Percentiles rank a stretch among this genome's conserved stretches.
These are phyloP conservation scores for Alosa sapidissima DNA, from an alignment of 2,797 vertebrate species.

Conservation along the genomic window DNA sequence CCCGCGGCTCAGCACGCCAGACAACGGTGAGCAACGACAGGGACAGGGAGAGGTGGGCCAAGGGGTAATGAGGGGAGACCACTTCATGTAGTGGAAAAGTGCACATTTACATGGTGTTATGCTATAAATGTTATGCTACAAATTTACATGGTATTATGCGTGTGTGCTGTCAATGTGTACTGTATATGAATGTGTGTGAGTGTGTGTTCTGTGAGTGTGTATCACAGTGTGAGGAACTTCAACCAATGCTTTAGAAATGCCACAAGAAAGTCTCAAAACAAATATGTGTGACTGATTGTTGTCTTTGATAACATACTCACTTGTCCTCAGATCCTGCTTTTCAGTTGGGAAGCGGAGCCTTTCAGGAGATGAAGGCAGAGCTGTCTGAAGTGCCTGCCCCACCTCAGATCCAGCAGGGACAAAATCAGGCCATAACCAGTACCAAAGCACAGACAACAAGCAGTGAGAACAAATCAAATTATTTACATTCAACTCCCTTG, in stretches of 20 bases:
- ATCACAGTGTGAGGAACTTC: not conserved
- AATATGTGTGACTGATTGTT: not conserved
- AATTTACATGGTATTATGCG: not conserved
- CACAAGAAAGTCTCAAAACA: not conserved
- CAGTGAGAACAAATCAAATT: not conserved
- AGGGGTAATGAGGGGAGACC: too few relatives aligned
- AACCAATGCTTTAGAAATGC: not conserved
- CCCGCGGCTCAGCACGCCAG: slow-evolving; percentile 57
- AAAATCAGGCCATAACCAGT: slow-evolving; percentile 63
- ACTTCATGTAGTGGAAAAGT: too few relatives aligned
- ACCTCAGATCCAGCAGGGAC: slow-evolving; percentile 47
- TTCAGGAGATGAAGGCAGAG: slow-evolving; percentile 90
- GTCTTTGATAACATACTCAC: not conserved
- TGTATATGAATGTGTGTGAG: too few relatives aligned
- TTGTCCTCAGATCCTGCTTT: slow-evolving; percentile 73
- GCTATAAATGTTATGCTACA: not conserved
- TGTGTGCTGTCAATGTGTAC: not conserved
- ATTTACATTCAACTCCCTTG: not conserved
- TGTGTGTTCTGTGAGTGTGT: not conserved
- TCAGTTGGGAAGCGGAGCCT: slow-evolving; percentile 69
- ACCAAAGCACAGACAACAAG: not conserved
- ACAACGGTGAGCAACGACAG: slow-evolving; percentile 48
- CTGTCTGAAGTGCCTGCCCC: slow-evolving; percentile 84
- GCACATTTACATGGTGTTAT: not conserved
- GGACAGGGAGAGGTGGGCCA: too few relatives aligned